A percentile compares a stretch with the other conserved stretches of the same genome.
Conservation (phyloP, 2,113 vertebrate genomes). For the Crocuta crocuta region DNA sequence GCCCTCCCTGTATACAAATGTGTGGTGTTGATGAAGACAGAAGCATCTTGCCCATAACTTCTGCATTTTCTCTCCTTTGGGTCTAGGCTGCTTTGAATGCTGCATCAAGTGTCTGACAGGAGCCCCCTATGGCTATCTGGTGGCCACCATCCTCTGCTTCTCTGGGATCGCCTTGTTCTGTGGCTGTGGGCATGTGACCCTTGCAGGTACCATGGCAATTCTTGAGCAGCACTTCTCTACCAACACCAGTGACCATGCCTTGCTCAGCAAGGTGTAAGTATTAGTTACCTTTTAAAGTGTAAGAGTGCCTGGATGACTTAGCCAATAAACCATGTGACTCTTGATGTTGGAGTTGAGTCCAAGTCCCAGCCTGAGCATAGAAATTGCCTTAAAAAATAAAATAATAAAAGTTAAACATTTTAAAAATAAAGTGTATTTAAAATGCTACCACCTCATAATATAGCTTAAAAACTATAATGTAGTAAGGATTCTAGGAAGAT, state of each 20-base stretch:
- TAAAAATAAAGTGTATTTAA: too few species aligned
- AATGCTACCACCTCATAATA: too few species aligned
- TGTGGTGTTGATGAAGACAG: not conserved
- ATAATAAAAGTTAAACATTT: too few species aligned
- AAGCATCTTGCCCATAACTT: not conserved
- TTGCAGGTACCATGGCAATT: slow-evolving; percentile 93
- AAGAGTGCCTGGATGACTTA: not conserved
- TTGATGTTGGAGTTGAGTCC: not conserved
- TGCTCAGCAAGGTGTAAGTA: slow-evolving; percentile 96
- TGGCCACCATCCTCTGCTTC: slow-evolving; percentile 99
- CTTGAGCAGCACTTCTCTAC: slow-evolving; percentile 96
- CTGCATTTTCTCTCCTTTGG: slow-evolving; percentile 67
- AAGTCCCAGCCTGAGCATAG: too few species aligned
- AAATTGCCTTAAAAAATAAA: too few species aligned
- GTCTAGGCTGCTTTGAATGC: slow-evolving; percentile 98
- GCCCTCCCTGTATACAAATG: not conserved
- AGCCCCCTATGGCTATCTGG: slow-evolving; percentile 97
- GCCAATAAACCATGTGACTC: too few species aligned
- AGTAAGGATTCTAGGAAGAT: too few species aligned
- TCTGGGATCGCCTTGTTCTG: slow-evolving; percentile 98
- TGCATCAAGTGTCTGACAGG: slow-evolving; percentile 99
- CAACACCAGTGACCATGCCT: slow-evolving; percentile 91
- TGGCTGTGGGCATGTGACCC: slow-evolving; percentile 97
- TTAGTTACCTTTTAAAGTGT: slow-evolving; percentile 16
- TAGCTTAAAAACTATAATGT: too few species aligned